Base-by-base conservation (phyloP, 2,888 invertebrate species). In the Chorisops tibialis region DNA sequence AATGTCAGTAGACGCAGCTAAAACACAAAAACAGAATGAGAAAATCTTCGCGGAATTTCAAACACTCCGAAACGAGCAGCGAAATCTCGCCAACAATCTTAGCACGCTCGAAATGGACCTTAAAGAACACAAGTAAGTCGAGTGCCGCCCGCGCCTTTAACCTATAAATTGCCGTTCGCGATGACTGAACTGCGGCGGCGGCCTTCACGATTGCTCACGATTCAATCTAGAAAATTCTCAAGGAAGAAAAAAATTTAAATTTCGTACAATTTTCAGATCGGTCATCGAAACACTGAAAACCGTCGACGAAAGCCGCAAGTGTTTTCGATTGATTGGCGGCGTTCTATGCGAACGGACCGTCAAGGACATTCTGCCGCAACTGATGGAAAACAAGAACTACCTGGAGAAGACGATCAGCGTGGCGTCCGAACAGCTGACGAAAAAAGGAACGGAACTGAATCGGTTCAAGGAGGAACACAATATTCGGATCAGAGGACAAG, bases 271-370 rank as follows among this genome's bases (percentile, higher is more conserved):
- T 79, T 81, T 48, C 78, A 97, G 96, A 77, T 87, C 96, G 77
- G 97, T 98, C 62, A 91, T 96, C 69, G 96, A 96, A 72, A 94
- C 96, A 12, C 81, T 98, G 65, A 87, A 90, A 74, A 88, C 87
- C 63, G 90, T 95, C 19, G 91, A 93, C 73, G 85, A 84, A 12
- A 84, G 85, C 58, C 85, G 96, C 68, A 93, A 90, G 77, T 97
- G 97, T 78, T 97, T 90, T 78, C 86, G 96, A 72, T 86, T 96
- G 82, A 87, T 97, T 67, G 96, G 96, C 59, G 96, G 96, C 22
- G 91, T 97, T 62, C 81, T 97, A 59, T 93, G 94, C 67, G 96
- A 97, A 79, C 84, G 93, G 69, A 94, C 91, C 11, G 97, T 96
- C 0, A 89, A 87, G 73, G 95, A 93, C 69, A 91, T 97, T 52